Evolutionary conservation across 1,140 invertebrate genomes (phyloP).

Genomic region (Drosophila parvula): DNA sequence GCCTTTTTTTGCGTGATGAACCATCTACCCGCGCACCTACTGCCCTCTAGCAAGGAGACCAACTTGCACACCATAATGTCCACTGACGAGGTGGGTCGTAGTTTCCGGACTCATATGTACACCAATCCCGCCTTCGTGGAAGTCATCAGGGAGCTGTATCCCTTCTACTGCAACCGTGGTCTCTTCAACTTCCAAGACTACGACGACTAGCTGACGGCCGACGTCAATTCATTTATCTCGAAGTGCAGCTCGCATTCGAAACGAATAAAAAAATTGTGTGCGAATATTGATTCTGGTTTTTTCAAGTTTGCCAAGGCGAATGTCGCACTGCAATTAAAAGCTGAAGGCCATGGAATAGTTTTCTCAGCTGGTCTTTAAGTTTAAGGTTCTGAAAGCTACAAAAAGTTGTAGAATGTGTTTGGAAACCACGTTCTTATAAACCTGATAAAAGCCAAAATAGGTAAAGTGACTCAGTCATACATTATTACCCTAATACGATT

Average conservation of each 20-base stretch:
- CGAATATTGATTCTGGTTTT: conserved; percentile 50
- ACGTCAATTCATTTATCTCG: conserved; percentile 1
- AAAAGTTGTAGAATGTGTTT: neutral
- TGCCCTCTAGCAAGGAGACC: conserved; percentile 58
- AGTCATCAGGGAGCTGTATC: conserved; percentile 61
- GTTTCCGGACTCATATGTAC: conserved; percentile 22
- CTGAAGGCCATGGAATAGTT: conserved; percentile 13
- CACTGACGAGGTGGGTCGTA: conserved; percentile 43
- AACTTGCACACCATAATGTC: conserved; percentile 53
- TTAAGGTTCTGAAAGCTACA: neutral
- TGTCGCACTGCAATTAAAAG: conserved; percentile 28
- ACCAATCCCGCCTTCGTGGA: conserved; percentile 53
- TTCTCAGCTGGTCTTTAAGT: conserved; percentile 2
- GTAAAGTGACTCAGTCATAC: neutral
- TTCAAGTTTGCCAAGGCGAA: conserved; percentile 20
- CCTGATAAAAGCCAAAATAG: neutral
- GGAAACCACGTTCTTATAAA: no score
- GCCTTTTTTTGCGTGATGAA: conserved; percentile 57
- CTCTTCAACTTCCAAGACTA: conserved; percentile 58
- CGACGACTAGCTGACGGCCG: neutral
- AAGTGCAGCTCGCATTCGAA: conserved; percentile 5
- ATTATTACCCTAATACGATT: neutral
- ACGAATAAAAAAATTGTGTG: conserved; percentile 42
- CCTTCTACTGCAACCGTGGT: conserved; percentile 63
- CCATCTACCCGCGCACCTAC: conserved; percentile 46